A percentile compares a stretch with the other conserved stretches of the same genome.
These are phyloP conservation scores for Acanthurus tractus DNA, from an alignment of 2,797 vertebrate genomes.

Conservation along the genomic window DNA sequence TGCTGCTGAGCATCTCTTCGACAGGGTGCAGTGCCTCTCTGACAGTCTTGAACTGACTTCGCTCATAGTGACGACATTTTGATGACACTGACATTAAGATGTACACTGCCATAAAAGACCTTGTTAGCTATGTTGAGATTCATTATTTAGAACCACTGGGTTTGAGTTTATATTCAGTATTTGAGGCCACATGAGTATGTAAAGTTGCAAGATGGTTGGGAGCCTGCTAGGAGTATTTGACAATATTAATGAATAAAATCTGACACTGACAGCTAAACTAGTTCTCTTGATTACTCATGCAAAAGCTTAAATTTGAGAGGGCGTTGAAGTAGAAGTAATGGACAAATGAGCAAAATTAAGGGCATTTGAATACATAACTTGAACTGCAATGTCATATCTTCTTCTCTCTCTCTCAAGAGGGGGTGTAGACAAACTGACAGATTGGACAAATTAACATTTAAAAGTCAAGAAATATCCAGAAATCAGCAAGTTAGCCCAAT, in stretches of 20 bases:
- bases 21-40: conserved; percentile 19
- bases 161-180: conserved; percentile 44
- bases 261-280: background rate
- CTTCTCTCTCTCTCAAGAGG: background rate
- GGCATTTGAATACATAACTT: background rate
- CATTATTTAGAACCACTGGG: conserved; percentile 53
- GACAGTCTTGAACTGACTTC: conserved; percentile 30
- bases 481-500: background rate
- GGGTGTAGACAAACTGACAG: too few relatives aligned
- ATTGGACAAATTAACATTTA: too few relatives aligned
- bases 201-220: conserved; percentile 13
- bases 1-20: background rate
- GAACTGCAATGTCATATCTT: background rate
- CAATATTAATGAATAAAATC: conserved; percentile 17
- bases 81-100: conserved; percentile 13
- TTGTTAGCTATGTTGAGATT: conserved; percentile 43
- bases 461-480: background rate
- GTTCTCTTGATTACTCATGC: background rate
- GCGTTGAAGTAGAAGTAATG: background rate
- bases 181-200: conserved; percentile 25
- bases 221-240: background rate
- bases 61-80: conserved; percentile 33
- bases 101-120: conserved; percentile 43
- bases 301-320: background rate
- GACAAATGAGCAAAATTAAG: background rate